These are phyloP conservation scores for Micoletzkya japonica DNA, from an alignment of 2,888 invertebrate genomes.

Conservation along the genomic window DNA sequence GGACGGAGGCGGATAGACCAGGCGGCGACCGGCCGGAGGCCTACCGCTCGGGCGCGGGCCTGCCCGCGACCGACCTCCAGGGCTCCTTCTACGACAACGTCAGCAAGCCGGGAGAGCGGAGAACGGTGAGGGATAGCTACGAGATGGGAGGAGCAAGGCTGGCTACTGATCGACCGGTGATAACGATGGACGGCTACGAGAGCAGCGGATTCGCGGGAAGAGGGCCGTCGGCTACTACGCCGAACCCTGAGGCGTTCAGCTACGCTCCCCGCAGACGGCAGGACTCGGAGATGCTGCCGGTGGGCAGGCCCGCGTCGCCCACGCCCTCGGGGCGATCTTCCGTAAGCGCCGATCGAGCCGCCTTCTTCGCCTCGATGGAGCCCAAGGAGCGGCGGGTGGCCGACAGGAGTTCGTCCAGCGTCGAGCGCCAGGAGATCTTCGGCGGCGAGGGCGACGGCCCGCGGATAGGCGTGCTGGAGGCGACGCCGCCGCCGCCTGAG, in stretches of 20 bases:
- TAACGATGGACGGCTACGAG: too few species aligned
- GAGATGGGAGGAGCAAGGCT: too few species aligned
- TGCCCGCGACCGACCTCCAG: not conserved
- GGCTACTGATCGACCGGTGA: too few species aligned
- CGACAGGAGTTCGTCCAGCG: not conserved
- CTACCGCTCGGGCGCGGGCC: not conserved
- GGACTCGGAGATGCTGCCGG: slow-evolving; percentile 14
- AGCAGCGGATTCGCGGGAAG: too few species aligned
- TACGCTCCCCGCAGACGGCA: slow-evolving; percentile 23
- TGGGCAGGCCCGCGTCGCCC: not conserved
- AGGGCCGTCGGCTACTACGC: slow-evolving; percentile 18
- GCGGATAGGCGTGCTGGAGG: slow-evolving; percentile 10
- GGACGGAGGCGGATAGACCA: not conserved
- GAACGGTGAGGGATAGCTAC: too few species aligned
- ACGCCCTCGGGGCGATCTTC: not conserved
- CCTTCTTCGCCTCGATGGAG: slow-evolving; percentile 24
- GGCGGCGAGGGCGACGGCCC: not conserved
- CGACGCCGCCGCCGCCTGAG: slow-evolving; percentile 8
- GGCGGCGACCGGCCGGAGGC: not conserved
- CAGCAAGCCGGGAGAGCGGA: not conserved
- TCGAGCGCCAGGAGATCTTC: slow-evolving; percentile 9
- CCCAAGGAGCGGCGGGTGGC: not conserved
- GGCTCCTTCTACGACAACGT: slow-evolving; percentile 36
- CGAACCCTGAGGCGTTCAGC: slow-evolving; percentile 15
- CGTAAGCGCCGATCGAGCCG: slow-evolving; percentile 11